Conservation (phyloP, 2,113 vertebrate genomes). For the Micronisus gabar region DNA sequence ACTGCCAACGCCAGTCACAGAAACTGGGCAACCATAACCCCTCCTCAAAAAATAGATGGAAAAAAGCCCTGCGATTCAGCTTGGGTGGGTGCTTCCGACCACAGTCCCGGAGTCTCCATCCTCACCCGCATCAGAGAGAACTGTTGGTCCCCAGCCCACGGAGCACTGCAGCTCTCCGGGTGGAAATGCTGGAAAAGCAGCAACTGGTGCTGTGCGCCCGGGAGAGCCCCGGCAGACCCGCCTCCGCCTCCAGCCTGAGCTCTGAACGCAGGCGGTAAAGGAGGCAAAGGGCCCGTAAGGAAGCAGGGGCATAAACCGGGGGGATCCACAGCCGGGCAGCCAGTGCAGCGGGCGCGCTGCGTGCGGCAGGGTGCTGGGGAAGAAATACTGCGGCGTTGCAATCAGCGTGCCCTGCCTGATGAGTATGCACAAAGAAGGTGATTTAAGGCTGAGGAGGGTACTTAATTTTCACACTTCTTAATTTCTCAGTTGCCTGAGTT, state of each 20-base stretch:
- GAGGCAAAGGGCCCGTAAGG: neutral
- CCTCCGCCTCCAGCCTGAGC: neutral
- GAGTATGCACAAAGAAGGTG: neutral
- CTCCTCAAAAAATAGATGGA: neutral
- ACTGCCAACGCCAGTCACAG: accelerated
- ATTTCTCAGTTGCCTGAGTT: neutral
- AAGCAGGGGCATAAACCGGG: neutral
- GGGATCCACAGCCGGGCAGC: neutral
- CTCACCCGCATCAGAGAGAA: neutral
- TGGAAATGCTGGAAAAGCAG: neutral
- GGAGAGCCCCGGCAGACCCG: neutral
- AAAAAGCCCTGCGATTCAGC: neutral
- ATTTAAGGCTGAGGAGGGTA: neutral
- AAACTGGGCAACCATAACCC: accelerated
- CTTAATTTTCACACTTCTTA: neutral
- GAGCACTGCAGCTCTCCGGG: neutral
- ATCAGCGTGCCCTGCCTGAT: neutral
- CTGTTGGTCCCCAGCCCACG: neutral
- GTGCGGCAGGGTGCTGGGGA: neutral
- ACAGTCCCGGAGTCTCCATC: accelerated
- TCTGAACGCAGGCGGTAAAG: accelerated
- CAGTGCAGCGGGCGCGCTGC: accelerated
- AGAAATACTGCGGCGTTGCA: accelerated
- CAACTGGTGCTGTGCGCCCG: neutral
- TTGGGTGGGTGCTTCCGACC: neutral